These are phyloP conservation scores for Spilogale gracilis DNA, from an alignment of 2,113 vertebrate genomes.

Conservation along the genomic window DNA sequence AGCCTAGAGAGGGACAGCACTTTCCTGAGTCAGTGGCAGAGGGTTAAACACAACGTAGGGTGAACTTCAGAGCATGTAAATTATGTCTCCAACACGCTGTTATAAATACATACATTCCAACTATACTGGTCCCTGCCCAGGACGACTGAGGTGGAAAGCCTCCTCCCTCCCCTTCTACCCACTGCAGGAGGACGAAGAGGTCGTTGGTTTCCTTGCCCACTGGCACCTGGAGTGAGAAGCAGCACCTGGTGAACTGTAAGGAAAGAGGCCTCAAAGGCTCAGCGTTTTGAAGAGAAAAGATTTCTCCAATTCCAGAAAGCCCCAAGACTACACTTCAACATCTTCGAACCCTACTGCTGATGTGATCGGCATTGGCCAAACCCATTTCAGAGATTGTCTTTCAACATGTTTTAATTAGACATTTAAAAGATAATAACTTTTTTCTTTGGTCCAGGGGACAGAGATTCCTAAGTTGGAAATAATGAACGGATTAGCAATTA, in stretches of 20 bases:
- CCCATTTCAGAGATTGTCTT: constrained; percentile 75
- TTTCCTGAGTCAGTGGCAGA: not conserved
- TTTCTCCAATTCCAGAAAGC: constrained; percentile 2
- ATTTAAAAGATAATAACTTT: constrained; percentile 45
- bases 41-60: not conserved
- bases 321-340: not conserved
- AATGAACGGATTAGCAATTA: constrained; percentile 75
- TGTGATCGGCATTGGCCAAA: not conserved
- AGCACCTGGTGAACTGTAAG: not conserved
- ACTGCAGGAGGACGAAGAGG: rapidly evolving
- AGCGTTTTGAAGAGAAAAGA: not conserved
- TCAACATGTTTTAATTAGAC: constrained; percentile 63
- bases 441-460: constrained; percentile 8
- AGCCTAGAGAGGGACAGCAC: not conserved
- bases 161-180: too few species aligned
- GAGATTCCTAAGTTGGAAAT: constrained; percentile 65
- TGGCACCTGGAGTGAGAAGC: not conserved
- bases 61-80: not conserved
- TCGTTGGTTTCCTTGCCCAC: not conserved
- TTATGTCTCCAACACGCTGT: not conserved
- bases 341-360: not conserved
- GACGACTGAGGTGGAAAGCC: rapidly evolving
- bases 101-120: not conserved
- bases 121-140: not conserved
- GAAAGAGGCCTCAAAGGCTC: not conserved